Percentiles rank a stretch among this genome's conserved stretches.
Conservation (phyloP, 1,140 invertebrate species). For the Pseudomyrmex concolor region DNA sequence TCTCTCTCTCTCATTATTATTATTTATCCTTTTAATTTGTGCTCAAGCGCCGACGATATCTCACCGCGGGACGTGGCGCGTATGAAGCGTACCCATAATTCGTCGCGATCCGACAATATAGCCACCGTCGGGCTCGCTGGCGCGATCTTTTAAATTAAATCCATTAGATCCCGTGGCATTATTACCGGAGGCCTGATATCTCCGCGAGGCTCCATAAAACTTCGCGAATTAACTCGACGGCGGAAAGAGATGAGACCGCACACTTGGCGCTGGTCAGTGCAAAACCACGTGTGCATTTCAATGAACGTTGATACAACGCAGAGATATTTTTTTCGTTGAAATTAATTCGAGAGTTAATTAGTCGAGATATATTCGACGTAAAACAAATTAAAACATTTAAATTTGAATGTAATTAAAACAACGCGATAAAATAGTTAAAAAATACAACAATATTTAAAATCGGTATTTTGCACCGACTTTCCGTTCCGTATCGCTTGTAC, state of each 20-base stretch:
- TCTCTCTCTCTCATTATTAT: constrained; percentile 56
- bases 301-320: constrained; percentile 10
- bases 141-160: constrained; percentile 53
- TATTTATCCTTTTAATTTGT: constrained; percentile 58
- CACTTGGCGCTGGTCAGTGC: background rate
- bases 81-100: constrained; percentile 49
- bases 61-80: constrained; percentile 35
- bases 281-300: background rate
- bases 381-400: no score
- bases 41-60: constrained; percentile 43
- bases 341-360: constrained; percentile 1
- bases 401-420: no score
- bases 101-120: constrained; percentile 48
- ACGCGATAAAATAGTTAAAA: no score
- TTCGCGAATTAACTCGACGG: constrained; percentile 20
- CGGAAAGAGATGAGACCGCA: background rate
- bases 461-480: no score
- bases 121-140: constrained; percentile 2
- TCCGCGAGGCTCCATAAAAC: constrained; percentile 38
- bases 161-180: constrained; percentile 50
- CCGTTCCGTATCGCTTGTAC: no score
- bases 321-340: background rate
- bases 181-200: constrained; percentile 29
- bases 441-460: no score
- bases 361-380: no score